These are phyloP conservation scores for Eupithecia centaureata DNA, from an alignment of 2,888 invertebrate species.

Conservation along the genomic window DNA sequence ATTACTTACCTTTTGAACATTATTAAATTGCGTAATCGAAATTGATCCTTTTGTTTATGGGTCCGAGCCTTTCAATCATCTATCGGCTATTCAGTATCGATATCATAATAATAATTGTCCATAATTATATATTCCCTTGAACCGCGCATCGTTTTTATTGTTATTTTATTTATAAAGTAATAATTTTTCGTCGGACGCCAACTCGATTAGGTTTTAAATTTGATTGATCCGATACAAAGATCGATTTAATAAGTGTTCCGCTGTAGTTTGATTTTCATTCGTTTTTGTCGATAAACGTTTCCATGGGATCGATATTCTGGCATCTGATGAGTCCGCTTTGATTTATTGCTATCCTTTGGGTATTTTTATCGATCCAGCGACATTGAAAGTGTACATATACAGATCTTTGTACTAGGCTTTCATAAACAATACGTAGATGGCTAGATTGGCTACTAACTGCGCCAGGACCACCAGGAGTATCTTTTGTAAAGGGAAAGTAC, in stretches of 20 bases:
- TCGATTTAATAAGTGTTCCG: conserved; percentile 82
- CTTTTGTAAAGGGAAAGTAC: conserved; percentile 75
- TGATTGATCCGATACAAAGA: conserved; percentile 84
- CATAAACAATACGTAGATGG: conserved; percentile 59
- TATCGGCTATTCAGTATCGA: conserved; percentile 81
- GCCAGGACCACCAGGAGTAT: conserved; percentile 75
- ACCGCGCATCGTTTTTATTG: conserved; percentile 82
- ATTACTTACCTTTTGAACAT: conserved; percentile 68
- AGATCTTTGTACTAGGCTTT: conserved; percentile 23
- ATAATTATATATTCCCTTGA: conserved; percentile 83
- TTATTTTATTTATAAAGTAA: conserved; percentile 85
- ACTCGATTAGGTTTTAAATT: conserved; percentile 82
- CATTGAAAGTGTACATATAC: neutral
- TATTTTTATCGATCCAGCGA: conserved; percentile 23
- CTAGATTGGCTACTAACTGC: conserved; percentile 60
- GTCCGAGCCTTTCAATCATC: conserved; percentile 83
- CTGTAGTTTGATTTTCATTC: conserved; percentile 70
- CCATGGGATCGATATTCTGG: conserved; percentile 63
- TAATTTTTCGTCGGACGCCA: conserved; percentile 78
- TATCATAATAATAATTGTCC: conserved; percentile 84
- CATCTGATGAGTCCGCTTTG: conserved; percentile 65
- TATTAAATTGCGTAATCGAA: conserved; percentile 81
- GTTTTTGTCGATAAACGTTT: conserved; percentile 74
- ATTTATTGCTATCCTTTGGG: conserved; percentile 57
- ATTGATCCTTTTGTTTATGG: conserved; percentile 83